Percentiles rank a stretch among this genome's conserved stretches.
Evolutionary conservation across 2,888 invertebrate species (phyloP).

Genomic region (Dynastes grantii): DNA sequence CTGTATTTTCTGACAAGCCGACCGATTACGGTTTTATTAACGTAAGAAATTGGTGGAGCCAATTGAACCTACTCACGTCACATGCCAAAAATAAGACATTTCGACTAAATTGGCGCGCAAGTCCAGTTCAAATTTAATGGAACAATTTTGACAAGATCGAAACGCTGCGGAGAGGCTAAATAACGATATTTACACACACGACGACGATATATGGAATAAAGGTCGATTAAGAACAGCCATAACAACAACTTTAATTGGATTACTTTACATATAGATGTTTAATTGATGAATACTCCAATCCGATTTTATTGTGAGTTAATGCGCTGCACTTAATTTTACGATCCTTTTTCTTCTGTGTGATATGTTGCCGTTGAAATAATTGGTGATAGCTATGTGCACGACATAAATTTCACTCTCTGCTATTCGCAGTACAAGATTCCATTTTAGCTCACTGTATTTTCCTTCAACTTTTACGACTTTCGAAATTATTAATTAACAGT

Average conservation of each 20-base stretch:
- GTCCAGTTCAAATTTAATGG: conserved; percentile 24
- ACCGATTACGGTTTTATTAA: conserved; percentile 30
- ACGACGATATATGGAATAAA: conserved; percentile 10
- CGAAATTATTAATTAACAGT: neutral
- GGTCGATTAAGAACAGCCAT: conserved; percentile 4
- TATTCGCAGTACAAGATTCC: conserved; percentile 18
- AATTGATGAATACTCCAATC: conserved; percentile 15
- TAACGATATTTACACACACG: conserved; percentile 19
- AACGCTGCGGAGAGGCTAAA: neutral
- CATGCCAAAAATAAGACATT: conserved; percentile 34
- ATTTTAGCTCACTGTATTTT: neutral
- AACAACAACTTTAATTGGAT: neutral
- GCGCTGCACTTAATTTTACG: neutral
- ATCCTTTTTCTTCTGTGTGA: neutral
- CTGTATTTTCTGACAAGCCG: conserved; percentile 31
- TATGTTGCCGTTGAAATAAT: conserved; percentile 13
- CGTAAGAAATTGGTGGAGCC: conserved; percentile 9
- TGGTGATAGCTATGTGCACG: neutral
- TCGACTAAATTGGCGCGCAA: conserved; percentile 17
- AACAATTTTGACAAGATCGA: conserved; percentile 1
- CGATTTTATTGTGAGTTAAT: conserved; percentile 16
- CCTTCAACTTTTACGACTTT: neutral
- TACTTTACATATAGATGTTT: conserved; percentile 14
- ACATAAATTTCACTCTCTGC: neutral
- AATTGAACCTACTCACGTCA: neutral